A percentile compares a stretch with the other conserved stretches of the same genome.
These are phyloP conservation scores for Odobenus rosmarus DNA, from an alignment of 2,113 vertebrate species.

Conservation along the genomic window DNA sequence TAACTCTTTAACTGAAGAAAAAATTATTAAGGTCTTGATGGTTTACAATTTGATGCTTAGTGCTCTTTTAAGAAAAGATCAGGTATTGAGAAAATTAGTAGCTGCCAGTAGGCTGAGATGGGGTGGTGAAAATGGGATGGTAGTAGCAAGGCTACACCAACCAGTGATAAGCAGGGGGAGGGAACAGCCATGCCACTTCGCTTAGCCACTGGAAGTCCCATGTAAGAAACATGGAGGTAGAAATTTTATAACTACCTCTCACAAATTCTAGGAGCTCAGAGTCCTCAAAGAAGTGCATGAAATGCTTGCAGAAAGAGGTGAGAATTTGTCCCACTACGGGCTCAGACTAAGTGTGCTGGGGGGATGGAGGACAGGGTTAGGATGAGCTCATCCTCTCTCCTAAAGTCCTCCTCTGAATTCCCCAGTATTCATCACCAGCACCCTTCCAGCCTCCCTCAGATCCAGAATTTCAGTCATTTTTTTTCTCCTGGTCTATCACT, in stretches of 20 bases:
- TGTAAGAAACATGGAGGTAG: neutral
- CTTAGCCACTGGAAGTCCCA: neutral
- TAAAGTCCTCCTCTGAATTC: neutral
- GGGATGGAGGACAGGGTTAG: rapidly evolving
- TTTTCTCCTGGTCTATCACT: neutral
- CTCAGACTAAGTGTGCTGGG: neutral
- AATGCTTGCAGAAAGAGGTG: neutral
- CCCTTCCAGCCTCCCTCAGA: neutral
- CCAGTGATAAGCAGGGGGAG: neutral
- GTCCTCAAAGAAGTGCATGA: neutral
- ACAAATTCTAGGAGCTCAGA: neutral
- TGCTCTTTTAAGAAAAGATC: neutral
- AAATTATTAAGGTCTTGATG: neutral
- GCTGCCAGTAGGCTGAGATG: neutral
- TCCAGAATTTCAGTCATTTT: neutral
- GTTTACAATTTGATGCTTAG: neutral
- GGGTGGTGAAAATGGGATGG: neutral
- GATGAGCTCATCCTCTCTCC: neutral
- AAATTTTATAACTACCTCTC: neutral
- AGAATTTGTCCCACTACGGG: neutral
- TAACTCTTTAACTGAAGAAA: neutral
- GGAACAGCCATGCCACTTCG: neutral
- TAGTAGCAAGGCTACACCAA: neutral
- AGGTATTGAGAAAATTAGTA: constrained; percentile 23
- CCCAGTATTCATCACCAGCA: neutral